Percentiles rank a stretch among this genome's conserved stretches.
Evolutionary conservation across 2,113 vertebrate species (phyloP).

Genomic region (Sphyrna mokarran): DNA sequence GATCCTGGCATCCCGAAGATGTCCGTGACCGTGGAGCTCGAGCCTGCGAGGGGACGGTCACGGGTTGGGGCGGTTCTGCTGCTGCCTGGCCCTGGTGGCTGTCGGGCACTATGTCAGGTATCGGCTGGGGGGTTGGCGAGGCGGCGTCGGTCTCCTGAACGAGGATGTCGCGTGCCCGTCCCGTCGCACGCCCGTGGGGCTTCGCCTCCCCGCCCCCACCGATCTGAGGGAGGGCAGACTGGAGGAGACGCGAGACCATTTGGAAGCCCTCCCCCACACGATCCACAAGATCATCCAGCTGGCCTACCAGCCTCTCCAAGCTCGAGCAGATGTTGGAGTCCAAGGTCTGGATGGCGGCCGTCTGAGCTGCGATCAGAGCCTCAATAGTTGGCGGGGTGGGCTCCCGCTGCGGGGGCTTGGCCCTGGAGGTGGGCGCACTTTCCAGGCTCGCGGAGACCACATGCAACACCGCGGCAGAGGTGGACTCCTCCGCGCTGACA

Average conservation of each 20-base stretch:
- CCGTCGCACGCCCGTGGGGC: not conserved
- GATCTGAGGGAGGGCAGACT: not conserved
- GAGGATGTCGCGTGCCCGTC: not conserved
- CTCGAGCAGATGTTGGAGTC: not conserved
- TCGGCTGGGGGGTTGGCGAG: not conserved
- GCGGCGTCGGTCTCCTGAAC: not conserved
- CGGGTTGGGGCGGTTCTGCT: not conserved
- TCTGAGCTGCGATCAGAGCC: not conserved
- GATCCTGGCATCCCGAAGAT: not conserved
- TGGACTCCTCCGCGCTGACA: not conserved
- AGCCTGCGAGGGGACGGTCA: not conserved
- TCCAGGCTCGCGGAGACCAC: not conserved
- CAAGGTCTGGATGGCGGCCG: not conserved
- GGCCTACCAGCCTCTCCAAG: not conserved
- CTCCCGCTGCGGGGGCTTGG: not conserved
- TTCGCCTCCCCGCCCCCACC: not conserved
- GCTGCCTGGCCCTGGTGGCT: not conserved
- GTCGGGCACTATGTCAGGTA: not conserved
- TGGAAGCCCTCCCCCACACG: not conserved
- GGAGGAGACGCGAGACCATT: not conserved
- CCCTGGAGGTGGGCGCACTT: not conserved
- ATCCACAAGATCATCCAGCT: not conserved
- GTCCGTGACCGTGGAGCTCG: not conserved
- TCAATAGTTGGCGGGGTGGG: not conserved
- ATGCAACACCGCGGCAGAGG: not conserved